A percentile compares a stretch with the other conserved stretches of the same genome.
These are phyloP conservation scores for Muntiacus reevesi DNA, from an alignment of 2,113 vertebrate species.

Conservation along the genomic window DNA sequence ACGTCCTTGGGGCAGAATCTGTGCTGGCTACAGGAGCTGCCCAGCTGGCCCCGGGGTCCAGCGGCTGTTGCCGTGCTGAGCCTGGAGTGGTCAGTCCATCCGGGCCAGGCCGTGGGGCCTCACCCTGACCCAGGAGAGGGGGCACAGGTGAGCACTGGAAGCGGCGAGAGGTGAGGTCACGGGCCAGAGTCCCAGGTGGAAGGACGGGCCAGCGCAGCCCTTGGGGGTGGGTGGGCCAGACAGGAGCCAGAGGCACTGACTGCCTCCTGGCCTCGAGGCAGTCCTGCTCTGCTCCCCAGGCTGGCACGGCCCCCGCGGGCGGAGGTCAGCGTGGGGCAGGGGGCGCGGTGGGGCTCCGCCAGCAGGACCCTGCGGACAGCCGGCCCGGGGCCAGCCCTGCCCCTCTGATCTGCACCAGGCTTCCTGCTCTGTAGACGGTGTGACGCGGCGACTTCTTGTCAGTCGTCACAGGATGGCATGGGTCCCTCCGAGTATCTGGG, in stretches of 20 bases:
- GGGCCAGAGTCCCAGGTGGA: too few relatives aligned
- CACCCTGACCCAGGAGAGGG: not conserved
- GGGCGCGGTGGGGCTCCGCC: not conserved
- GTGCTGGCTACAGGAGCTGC: rapidly evolving
- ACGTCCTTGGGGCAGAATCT: rapidly evolving
- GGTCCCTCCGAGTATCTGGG: not conserved
- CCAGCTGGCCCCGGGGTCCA: not conserved
- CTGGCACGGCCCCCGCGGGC: rapidly evolving
- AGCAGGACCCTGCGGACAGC: not conserved
- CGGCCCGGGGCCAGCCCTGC: not conserved
- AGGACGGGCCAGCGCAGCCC: rapidly evolving
- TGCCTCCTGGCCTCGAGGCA: not conserved
- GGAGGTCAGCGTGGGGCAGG: rapidly evolving
- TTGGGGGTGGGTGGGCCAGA: not conserved
- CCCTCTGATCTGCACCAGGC: not conserved
- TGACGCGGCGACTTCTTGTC: rapidly evolving
- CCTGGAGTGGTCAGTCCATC: not conserved
- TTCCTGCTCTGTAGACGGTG: not conserved
- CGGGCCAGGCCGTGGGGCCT: rapidly evolving
- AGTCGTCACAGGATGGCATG: rapidly evolving
- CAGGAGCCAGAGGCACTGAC: rapidly evolving
- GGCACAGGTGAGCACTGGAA: not conserved
- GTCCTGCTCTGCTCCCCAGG: not conserved
- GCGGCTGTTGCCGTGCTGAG: not conserved
- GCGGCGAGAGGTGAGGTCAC: rapidly evolving